Conservation (phyloP, 2,113 vertebrate species). For the Pao palembangensis region DNA sequence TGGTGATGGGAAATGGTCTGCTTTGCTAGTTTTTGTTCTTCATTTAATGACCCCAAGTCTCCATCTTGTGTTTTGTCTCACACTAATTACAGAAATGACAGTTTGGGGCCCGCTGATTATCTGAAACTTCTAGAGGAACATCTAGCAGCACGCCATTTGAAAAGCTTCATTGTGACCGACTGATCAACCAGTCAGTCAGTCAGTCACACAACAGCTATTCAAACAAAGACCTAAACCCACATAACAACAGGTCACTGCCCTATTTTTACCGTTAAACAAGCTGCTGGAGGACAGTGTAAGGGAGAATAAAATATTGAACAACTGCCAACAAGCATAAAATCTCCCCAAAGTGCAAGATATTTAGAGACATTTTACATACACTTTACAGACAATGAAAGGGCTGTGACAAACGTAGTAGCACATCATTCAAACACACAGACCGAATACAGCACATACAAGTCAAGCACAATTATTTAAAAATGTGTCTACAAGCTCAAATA, state of each 20-base stretch:
- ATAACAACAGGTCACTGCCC: not conserved
- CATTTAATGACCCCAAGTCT: too few species aligned
- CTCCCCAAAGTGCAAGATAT: constrained; percentile 6
- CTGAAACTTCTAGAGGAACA: constrained; percentile 26
- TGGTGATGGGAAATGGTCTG: too few species aligned
- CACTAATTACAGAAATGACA: too few species aligned
- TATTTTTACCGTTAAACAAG: not conserved
- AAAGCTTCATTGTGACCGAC: not conserved
- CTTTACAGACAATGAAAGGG: constrained; percentile 27
- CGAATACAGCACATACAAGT: constrained; percentile 61
- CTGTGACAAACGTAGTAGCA: too few species aligned
- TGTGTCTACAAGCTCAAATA: constrained; percentile 7
- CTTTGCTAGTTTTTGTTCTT: too few species aligned
- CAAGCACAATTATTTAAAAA: constrained; percentile 37
- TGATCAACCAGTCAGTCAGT: not conserved
- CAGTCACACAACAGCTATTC: constrained; percentile 2
- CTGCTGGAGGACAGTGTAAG: not conserved
- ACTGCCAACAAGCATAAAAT: constrained; percentile 7
- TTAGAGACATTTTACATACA: constrained; percentile 1
- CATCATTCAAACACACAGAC: constrained; percentile 43
- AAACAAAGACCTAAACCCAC: constrained; percentile 7
- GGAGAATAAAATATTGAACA: constrained; percentile 1
- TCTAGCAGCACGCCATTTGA: constrained; percentile 1
- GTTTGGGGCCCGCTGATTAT: constrained; percentile 6
- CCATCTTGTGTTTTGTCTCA: too few species aligned